Evolutionary conservation across 2,113 vertebrate species (phyloP).

Genomic region (Hepsetus odoe): DNA sequence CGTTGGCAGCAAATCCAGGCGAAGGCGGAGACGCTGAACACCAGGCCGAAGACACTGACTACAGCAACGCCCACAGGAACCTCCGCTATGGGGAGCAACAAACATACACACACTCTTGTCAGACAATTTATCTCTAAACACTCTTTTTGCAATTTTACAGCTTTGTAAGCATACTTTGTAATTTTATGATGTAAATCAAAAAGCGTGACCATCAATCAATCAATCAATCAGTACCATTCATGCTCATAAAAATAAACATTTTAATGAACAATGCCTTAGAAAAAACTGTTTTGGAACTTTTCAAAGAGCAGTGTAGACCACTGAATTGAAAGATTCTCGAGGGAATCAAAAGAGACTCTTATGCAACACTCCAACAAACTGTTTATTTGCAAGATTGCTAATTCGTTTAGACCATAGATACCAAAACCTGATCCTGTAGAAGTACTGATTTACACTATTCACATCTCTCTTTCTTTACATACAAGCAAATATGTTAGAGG

Average conservation of each 20-base stretch:
- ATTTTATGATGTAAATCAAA: too few relatives aligned
- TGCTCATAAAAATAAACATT: neutral
- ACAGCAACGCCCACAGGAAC: slow-evolving; percentile 90
- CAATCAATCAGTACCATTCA: neutral
- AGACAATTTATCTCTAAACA: too few relatives aligned
- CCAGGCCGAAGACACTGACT: slow-evolving; percentile 92
- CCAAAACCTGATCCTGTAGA: too few relatives aligned
- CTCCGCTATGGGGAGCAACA: slow-evolving; percentile 83
- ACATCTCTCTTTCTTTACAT: neutral
- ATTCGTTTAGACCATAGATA: too few relatives aligned
- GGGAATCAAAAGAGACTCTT: neutral
- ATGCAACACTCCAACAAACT: neutral
- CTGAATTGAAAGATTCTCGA: neutral
- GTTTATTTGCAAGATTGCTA: neutral
- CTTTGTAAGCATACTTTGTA: neutral
- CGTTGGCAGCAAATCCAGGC: slow-evolving; percentile 98
- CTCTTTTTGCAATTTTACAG: neutral
- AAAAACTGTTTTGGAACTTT: too few relatives aligned
- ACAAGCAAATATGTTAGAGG: too few relatives aligned
- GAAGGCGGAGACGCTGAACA: slow-evolving; percentile 94
- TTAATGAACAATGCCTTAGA: neutral
- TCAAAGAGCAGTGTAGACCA: neutral
- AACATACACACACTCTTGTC: too few relatives aligned
- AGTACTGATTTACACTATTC: neutral
- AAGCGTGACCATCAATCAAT: too few relatives aligned